Evolutionary conservation across 2,888 invertebrate genomes (phyloP), one percentile per base, ranked within the genome.

Genomic region (Rutpela maculata): DNA sequence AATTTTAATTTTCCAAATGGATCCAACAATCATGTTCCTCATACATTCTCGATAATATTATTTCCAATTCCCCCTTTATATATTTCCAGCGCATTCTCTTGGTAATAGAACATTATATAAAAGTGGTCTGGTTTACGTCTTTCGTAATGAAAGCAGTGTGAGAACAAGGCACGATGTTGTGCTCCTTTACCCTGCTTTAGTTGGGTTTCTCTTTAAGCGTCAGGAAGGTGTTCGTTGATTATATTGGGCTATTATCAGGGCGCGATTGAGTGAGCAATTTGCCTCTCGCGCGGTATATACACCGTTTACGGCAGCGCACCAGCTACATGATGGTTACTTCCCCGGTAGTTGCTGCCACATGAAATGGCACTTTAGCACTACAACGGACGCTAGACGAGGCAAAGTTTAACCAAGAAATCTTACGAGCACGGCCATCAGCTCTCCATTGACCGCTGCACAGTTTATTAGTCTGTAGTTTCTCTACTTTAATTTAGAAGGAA

Each of bases 261-360:
- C 78, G 78, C 79, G 75, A 77, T 80, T 76, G 77, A 74, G 70
- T 75, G 79, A 80, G 81, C 85, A 85, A 85, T 85, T 85, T 84
- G 85, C 83, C 81, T 81, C 73, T 68, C 76, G 74, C 31, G 68
- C 69, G 17, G 35, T 50, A 26, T 69, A 35, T 35, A 56, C 57
- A 57, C 50, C 69, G 59, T 69, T 69, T 69, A 69, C 57, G 15
- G 57, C 31, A n/a, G 35, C 65, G n/a, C 62, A 62, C 62, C 31
- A 18, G 66, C 15, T 50, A 73, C 72, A 73, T 55, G 65, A 73
- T 63, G 62, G 72, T 55, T 73, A 63, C 63, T 63, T 68, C 38
- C 69, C 50, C 63, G 63, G 75, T 50, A 60, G 63, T 75, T 75
- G 69, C 55, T 60, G 62, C 67, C 69, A 43, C 69, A 75, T 55